Percentiles rank a stretch among this genome's conserved stretches.
These are phyloP conservation scores for Cantharis rustica DNA, from an alignment of 2,888 invertebrate species.

Conservation along the genomic window DNA sequence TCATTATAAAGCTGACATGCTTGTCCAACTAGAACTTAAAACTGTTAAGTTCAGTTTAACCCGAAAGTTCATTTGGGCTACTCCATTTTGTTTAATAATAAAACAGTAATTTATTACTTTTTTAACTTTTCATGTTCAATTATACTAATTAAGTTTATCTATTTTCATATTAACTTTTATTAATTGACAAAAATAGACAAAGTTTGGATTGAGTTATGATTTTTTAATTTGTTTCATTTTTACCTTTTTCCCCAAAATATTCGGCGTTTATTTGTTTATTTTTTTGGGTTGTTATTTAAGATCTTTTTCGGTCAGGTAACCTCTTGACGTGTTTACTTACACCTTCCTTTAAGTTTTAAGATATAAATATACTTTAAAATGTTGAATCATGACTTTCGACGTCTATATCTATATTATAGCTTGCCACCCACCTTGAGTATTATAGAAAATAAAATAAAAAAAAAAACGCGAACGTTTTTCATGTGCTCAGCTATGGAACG, in stretches of 20 bases:
- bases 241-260: neutral
- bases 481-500: constrained; percentile 29
- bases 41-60: neutral
- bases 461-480: constrained; percentile 15
- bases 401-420: constrained; percentile 45
- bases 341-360: constrained; percentile 25
- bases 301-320: neutral
- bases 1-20: constrained; percentile 32
- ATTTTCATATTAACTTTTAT: neutral
- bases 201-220: neutral
- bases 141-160: neutral
- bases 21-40: constrained; percentile 11
- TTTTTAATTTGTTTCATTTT: neutral
- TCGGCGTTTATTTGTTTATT: neutral
- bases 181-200: neutral
- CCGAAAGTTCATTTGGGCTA: neutral
- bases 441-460: constrained; percentile 21
- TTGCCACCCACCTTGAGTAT: constrained; percentile 43
- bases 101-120: constrained; percentile 2
- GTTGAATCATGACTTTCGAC: constrained; percentile 43
- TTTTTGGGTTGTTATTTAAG: neutral
- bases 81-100: neutral
- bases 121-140: neutral
- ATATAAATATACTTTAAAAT: constrained; percentile 34
- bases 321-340: constrained; percentile 27